A percentile compares a stretch with the other conserved stretches of the same genome.
Conservation (phyloP, 2,888 invertebrate genomes). For the Himalopsyche japonica region DNA sequence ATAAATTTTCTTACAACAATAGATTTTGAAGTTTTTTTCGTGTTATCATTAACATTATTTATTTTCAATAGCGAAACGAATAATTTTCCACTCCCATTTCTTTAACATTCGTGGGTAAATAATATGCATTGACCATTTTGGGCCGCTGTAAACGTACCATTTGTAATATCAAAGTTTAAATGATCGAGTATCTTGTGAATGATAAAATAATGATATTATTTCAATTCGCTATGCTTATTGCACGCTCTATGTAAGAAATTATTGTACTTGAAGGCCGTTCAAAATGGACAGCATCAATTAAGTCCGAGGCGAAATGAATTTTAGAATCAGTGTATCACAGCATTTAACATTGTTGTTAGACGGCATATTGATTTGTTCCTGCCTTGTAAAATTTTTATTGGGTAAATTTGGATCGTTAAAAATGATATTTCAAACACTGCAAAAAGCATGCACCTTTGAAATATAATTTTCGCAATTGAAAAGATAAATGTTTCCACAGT, state of each 20-base stretch:
- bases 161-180: neutral
- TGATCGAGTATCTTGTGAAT: neutral
- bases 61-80: neutral
- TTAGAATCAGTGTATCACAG: neutral
- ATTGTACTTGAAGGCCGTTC: neutral
- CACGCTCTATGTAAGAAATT: neutral
- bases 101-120: neutral
- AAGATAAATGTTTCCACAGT: too few relatives aligned
- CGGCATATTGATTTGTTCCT: neutral
- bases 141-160: neutral
- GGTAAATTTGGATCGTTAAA: too few relatives aligned
- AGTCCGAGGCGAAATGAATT: neutral
- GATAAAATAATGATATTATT: neutral
- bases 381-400: neutral
- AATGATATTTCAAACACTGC: too few relatives aligned
- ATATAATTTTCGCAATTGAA: too few relatives aligned
- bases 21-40: neutral
- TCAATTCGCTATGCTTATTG: neutral
- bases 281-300: neutral
- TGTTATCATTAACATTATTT: neutral
- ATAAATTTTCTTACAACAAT: neutral
- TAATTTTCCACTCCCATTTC: neutral
- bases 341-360: neutral
- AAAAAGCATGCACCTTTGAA: too few relatives aligned
- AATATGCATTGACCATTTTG: neutral